These are phyloP conservation scores for Pan paniscus DNA, from an alignment of 2,113 vertebrate genomes.

Conservation along the genomic window DNA sequence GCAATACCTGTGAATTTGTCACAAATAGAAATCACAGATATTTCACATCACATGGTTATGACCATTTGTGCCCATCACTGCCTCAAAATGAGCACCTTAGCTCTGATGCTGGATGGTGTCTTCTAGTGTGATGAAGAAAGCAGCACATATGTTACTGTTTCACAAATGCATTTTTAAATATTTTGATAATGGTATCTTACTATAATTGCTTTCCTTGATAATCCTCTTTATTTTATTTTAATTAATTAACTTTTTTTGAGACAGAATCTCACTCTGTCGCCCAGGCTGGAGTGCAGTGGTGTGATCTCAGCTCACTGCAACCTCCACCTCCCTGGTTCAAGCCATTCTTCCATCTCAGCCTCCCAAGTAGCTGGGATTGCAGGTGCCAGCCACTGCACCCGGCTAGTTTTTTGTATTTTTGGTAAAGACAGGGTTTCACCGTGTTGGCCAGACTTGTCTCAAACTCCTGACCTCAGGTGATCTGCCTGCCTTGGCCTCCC, in stretches of 20 bases:
- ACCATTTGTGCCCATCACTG: not conserved
- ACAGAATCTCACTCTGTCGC: not conserved
- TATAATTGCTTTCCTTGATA: not conserved
- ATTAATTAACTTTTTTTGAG: not conserved
- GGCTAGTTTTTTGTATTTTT: not conserved
- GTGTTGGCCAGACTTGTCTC: not conserved
- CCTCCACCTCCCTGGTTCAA: not conserved
- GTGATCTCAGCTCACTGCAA: not conserved
- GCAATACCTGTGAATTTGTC: not conserved
- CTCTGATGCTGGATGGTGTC: not conserved
- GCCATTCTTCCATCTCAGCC: not conserved
- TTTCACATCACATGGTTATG: not conserved
- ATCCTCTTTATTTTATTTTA: not conserved
- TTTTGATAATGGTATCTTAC: not conserved
- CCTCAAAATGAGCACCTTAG: not conserved
- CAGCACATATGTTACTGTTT: not conserved
- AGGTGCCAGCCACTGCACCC: accelerated
- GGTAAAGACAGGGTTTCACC: not conserved
- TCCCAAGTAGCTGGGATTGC: not conserved
- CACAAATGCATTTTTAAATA: not conserved
- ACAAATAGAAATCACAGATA: not conserved
- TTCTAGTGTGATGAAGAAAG: not conserved
- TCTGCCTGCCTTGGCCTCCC: not conserved
- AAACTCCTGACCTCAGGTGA: not conserved
- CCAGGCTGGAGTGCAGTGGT: not conserved